Base-by-base conservation (phyloP, 35 echinoderm and acorn worm genomes). In the Ophiothrix spiculata region DNA sequence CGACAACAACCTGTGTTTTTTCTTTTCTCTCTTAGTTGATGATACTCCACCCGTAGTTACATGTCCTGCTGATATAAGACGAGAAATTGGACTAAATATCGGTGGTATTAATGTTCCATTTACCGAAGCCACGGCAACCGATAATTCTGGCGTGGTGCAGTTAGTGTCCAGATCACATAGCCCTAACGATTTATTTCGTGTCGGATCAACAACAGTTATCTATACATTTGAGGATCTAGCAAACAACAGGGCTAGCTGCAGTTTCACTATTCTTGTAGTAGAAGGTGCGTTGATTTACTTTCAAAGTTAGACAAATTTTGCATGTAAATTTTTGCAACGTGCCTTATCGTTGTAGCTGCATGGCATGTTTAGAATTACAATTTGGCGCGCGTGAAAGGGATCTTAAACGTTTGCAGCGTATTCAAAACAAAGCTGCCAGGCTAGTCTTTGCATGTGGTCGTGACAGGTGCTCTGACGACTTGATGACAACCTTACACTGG, bases 241-340 rank as follows among this genome's bases (percentile, higher is more conserved):
- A 54, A 54, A 54, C 21, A 54, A 54, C 45, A 8, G 21, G 8
- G 45, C 21, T 54, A 54, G 8, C 8, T 54, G 45, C 21, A n/a
- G 19, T 46, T 88, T 88, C 38, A 34, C 45, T 37, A 77, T 88
- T 19, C 49, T 33, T 63, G 86, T 88, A 28, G 42, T 35, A 29
- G 69, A 75, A 40, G 73, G 84, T 86, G 33, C 12, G 74, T 69
- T n/a, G n/a, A n/a, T n/a, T n/a, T n/a, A n/a, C n/a, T n/a, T n/a
- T n/a, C n/a, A n/a, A n/a, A n/a, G n/a, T n/a, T n/a, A n/a, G n/a
- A n/a, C n/a, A n/a, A n/a, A n/a, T n/a, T n/a, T n/a, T n/a, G n/a
- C n/a, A n/a, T n/a, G n/a, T n/a, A n/a, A n/a, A n/a, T n/a, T n/a
- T n/a, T n/a, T n/a, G n/a, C n/a, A n/a, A n/a, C n/a, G n/a, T n/a